Evolutionary conservation across 2,888 invertebrate species (phyloP).

Genomic region (Lochmaea capreae): DNA sequence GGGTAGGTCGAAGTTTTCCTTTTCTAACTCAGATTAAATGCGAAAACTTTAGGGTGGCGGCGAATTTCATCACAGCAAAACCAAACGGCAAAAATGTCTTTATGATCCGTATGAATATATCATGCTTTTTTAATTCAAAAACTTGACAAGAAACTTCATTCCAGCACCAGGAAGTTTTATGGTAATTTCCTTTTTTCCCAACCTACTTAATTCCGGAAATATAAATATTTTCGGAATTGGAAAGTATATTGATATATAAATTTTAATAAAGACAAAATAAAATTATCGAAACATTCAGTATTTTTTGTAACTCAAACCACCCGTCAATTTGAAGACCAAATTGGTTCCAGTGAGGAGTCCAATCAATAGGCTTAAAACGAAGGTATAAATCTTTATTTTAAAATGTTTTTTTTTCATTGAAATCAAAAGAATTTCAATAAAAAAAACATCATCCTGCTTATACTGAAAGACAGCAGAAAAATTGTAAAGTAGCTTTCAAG

Average conservation of each 20-base stretch:
- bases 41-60: conserved; percentile 38
- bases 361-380: no score
- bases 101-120: conserved; percentile 45
- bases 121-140: conserved; percentile 44
- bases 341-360: no score
- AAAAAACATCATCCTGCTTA: neutral
- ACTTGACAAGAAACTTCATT: conserved; percentile 31
- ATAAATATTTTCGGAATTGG: neutral
- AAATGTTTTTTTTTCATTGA: no score
- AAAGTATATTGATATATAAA: neutral
- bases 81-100: conserved; percentile 43
- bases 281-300: no score
- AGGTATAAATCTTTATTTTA: no score
- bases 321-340: no score
- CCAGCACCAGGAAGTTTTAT: conserved; percentile 17
- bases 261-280: neutral
- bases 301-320: no score
- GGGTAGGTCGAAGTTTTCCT: conserved; percentile 38
- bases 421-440: no score
- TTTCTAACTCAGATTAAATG: conserved; percentile 45
- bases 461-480: neutral
- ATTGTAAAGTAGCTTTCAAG: neutral
- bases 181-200: neutral
- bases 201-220: no score
- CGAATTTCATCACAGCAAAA: conserved; percentile 34